Evolutionary conservation across 2,888 invertebrate species (phyloP).

Genomic region (Lasioglossum calceatum): DNA sequence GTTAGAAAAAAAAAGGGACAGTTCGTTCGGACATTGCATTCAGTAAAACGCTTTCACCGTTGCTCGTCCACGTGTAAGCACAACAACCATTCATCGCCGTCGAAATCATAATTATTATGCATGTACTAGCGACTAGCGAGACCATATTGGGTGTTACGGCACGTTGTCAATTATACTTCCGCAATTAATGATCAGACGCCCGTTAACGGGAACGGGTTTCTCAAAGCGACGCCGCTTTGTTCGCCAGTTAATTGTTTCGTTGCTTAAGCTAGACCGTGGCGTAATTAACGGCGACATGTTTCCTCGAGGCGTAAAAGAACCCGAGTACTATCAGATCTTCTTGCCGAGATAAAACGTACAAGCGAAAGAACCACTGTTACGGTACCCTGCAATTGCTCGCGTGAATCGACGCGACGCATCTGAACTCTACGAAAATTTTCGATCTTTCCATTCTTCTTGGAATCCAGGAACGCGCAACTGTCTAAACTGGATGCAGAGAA

Average conservation of each 20-base stretch:
- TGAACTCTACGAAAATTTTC: background rate
- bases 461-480: background rate
- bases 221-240: constrained; percentile 16
- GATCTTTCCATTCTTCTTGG: background rate
- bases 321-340: background rate
- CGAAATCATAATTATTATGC: constrained; percentile 46
- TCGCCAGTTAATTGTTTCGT: constrained; percentile 29
- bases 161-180: constrained; percentile 48
- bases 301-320: constrained; percentile 3
- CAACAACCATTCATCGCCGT: background rate
- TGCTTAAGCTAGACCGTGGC: constrained; percentile 8
- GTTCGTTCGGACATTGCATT: background rate
- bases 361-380: background rate
- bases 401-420: background rate
- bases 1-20: background rate
- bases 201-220: constrained; percentile 33
- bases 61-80: constrained; percentile 9
- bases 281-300: constrained; percentile 13
- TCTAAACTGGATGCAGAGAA: background rate
- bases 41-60: constrained; percentile 41
- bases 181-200: constrained; percentile 34
- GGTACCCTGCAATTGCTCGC: background rate
- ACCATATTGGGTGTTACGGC: constrained; percentile 36
- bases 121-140: constrained; percentile 14
- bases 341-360: background rate